A percentile compares a stretch with the other conserved stretches of the same genome.
Conservation (phyloP, 2,113 vertebrate genomes). For the Lethenteron camtschaticum region DNA sequence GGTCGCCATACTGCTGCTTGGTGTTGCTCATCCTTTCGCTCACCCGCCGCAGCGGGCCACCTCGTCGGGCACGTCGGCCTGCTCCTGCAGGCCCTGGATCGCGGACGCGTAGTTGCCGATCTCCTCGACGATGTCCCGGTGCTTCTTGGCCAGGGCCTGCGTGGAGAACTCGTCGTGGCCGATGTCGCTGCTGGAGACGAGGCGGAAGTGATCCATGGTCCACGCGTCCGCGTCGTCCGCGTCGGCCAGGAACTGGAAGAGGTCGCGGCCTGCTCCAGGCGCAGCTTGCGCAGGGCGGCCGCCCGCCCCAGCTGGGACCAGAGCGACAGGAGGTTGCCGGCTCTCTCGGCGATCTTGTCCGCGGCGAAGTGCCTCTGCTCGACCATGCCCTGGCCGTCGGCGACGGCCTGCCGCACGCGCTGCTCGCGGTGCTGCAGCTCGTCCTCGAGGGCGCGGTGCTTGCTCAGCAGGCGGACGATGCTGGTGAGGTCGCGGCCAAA, state of each 20-base stretch:
- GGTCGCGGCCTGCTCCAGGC: neutral
- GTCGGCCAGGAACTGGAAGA: neutral
- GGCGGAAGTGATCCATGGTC: neutral
- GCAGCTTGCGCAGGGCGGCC: neutral
- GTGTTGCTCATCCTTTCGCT: neutral
- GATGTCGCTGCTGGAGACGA: neutral
- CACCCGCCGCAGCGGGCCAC: neutral
- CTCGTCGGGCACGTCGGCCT: constrained; percentile 3
- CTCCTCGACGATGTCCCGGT: constrained; percentile 1
- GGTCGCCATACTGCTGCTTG: neutral
- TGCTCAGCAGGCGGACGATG: constrained; percentile 1
- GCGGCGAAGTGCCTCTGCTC: too few relatives aligned
- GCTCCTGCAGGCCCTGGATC: neutral
- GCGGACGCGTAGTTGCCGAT: neutral
- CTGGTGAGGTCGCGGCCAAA: neutral
- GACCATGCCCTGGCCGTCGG: too few relatives aligned
- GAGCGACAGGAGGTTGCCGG: neutral
- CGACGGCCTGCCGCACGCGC: neutral
- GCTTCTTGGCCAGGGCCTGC: neutral
- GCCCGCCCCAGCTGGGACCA: neutral
- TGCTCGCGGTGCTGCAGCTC: constrained; percentile 5
- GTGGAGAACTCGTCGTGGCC: neutral
- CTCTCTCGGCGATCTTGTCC: too few relatives aligned
- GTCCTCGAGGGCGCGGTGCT: constrained; percentile 3
- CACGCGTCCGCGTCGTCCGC: neutral